Evolutionary conservation across 2,888 invertebrate species (phyloP).

Genomic region (Elysia crispata): DNA sequence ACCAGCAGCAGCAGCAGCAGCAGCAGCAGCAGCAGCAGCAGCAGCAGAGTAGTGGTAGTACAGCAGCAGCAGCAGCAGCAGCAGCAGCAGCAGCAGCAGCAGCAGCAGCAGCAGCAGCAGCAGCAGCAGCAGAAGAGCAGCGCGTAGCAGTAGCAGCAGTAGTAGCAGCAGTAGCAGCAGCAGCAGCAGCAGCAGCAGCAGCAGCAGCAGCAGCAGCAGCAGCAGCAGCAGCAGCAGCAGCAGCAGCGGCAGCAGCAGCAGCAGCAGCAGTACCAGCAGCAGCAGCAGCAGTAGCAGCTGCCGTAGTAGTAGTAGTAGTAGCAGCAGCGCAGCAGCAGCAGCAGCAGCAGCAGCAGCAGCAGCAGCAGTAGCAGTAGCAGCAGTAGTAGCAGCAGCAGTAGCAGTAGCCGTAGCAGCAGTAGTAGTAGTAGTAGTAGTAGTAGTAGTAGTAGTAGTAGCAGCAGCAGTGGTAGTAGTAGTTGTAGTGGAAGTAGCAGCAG

Average conservation of each 20-base stretch:
- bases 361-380: background rate
- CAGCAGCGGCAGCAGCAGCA: slow-evolving; percentile 5
- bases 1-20: background rate
- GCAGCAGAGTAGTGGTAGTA: no score
- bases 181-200: background rate
- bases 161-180: background rate
- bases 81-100: slow-evolving; percentile 5
- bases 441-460: no score
- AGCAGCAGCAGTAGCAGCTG: slow-evolving; percentile 20
- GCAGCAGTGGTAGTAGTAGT: no score
- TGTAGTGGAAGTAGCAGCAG: no score
- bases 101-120: slow-evolving; percentile 14
- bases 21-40: background rate
- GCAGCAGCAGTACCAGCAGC: slow-evolving; percentile 16
- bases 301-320: slow-evolving; percentile 10
- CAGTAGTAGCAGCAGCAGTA: no score
- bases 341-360: background rate
- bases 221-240: slow-evolving; percentile 6
- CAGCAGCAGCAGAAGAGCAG: slow-evolving; percentile 10
- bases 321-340: background rate
- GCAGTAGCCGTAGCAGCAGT: no score
- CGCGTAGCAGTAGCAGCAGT: slow-evolving; percentile 1
- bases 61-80: background rate
- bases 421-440: no score
- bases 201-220: slow-evolving; percentile 12